phyloP scores from a whole-genome alignment of 2,888 invertebrate species.

The Apamea anceps region DNA sequence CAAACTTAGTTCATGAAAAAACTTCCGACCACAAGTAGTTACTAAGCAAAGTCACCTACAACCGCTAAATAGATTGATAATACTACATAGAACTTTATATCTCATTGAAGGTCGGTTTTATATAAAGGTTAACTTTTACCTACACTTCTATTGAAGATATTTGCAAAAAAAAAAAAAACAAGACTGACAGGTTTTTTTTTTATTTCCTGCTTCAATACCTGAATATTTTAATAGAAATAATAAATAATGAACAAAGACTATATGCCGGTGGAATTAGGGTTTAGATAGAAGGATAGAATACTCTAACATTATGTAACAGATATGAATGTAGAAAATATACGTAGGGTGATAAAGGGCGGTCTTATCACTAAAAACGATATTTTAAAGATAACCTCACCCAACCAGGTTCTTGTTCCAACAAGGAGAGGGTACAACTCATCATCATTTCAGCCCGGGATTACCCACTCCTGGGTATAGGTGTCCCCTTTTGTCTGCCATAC shows the following conservation, averaged over 20 bases:
- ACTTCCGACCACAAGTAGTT: neutral
- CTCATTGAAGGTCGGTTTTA: slow-evolving; percentile 3
- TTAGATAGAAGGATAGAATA: neutral
- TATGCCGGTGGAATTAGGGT: neutral
- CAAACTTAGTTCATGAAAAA: slow-evolving; percentile 15
- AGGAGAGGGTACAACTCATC: too few species aligned
- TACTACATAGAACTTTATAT: neutral
- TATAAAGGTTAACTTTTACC: slow-evolving; percentile 11
- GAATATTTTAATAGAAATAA: neutral
- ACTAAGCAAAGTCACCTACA: slow-evolving; percentile 16
- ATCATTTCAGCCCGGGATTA: too few species aligned
- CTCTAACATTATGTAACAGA: neutral
- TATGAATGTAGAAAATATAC: neutral
- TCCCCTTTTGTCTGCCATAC: too few species aligned
- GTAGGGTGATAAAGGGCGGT: neutral
- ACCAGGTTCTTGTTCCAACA: neutral
- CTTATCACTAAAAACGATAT: neutral
- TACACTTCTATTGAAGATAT: slow-evolving; percentile 2
- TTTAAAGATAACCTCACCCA: neutral
- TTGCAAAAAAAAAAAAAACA: slow-evolving; percentile 10
- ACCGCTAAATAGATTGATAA: slow-evolving; percentile 8
- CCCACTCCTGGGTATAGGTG: too few species aligned
- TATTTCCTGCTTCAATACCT: neutral
- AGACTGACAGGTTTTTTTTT: neutral
- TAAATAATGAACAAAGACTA: neutral